phyloP scores from a whole-genome alignment of 37 sponge, comb jelly and placozoan genomes.

The Aplysina aerophoba region DNA sequence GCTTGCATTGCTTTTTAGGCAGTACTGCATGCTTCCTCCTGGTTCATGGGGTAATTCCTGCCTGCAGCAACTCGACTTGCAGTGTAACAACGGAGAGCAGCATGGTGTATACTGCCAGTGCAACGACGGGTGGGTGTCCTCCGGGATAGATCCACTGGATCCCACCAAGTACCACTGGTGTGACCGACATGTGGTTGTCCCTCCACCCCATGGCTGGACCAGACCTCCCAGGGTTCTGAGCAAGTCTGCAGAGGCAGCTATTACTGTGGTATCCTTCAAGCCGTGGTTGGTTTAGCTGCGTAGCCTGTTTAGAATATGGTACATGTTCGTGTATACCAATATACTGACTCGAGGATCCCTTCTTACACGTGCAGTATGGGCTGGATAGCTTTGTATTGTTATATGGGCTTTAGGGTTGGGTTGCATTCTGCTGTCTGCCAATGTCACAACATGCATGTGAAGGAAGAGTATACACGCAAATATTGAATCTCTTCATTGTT shows the following conservation, averaged over 20 bases:
- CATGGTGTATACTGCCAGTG: constrained; percentile 65
- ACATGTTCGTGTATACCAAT: no score
- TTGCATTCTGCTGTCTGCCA: no score
- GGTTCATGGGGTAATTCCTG: not conserved
- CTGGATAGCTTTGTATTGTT: no score
- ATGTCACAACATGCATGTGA: no score
- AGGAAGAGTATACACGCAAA: no score
- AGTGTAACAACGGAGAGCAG: constrained; percentile 73
- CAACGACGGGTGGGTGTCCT: constrained; percentile 75
- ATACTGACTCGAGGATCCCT: no score
- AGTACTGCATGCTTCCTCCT: not conserved
- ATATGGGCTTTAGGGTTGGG: no score
- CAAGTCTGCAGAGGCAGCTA: constrained; percentile 34
- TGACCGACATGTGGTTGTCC: constrained; percentile 33
- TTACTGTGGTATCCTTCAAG: constrained; percentile 51
- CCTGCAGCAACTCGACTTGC: not conserved
- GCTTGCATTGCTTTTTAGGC: not conserved
- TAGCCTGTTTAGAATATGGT: no score
- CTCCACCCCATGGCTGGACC: not conserved
- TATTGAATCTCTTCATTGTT: no score
- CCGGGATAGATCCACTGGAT: constrained; percentile 55
- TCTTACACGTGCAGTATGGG: no score
- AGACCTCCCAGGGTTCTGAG: constrained; percentile 36
- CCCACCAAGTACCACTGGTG: constrained; percentile 69
- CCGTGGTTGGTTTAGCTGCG: no score